Percentiles rank a stretch among this genome's conserved stretches.
Evolutionary conservation across 2,113 vertebrate species (phyloP).

Genomic region (Ifrita kowaldi): DNA sequence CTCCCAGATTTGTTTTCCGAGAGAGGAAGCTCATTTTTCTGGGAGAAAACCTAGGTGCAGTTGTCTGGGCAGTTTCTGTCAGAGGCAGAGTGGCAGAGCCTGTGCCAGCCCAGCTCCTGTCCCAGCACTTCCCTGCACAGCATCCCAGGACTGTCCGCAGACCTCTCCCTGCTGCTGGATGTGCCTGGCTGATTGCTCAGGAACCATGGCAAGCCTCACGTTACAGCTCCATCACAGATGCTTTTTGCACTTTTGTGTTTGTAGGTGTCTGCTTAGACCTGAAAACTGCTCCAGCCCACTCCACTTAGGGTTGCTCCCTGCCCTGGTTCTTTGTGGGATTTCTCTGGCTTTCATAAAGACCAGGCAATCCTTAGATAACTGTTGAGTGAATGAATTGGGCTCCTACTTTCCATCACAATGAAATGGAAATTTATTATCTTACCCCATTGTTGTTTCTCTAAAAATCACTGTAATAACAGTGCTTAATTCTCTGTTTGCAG

Average conservation of each 20-base stretch:
- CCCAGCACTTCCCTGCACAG: background rate
- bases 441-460: background rate
- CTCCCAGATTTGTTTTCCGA: background rate
- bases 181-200: background rate
- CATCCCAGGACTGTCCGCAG: background rate
- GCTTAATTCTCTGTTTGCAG: background rate
- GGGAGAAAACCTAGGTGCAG: background rate
- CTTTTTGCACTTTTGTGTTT: background rate
- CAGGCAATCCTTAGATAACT: background rate
- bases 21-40: background rate
- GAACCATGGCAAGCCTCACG: background rate
- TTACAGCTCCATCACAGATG: background rate
- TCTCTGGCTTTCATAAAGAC: background rate
- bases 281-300: background rate
- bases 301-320: rapidly evolving
- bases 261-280: background rate
- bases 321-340: background rate
- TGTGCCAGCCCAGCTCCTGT: background rate
- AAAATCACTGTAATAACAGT: background rate
- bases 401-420: background rate
- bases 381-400: background rate
- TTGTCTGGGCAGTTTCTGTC: background rate
- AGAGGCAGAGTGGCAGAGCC: background rate
- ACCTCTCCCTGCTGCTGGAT: background rate
- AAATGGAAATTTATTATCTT: background rate